Evolutionary conservation across 2,113 vertebrate species (phyloP), one percentile per base, ranked within the genome.

Genomic region (Odobenus rosmarus): DNA sequence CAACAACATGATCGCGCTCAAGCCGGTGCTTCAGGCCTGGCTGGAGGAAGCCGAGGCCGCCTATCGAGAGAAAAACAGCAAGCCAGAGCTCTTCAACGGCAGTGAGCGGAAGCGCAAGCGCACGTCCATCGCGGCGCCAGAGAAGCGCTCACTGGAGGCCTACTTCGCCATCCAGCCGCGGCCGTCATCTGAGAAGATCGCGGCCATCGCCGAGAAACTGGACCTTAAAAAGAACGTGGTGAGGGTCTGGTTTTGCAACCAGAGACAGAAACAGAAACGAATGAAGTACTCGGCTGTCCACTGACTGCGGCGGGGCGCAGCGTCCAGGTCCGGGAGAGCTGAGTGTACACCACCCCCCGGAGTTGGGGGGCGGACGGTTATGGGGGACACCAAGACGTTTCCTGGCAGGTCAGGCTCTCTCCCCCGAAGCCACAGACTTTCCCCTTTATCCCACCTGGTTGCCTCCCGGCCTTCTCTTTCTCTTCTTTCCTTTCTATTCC

Each of bases 221-320:
- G 99, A 99, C 98, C 99, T 99, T 96, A 99, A 99, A 98, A 99
- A 99, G 98, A 99, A 99, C 83, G 99, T 99, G 98, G 99, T 99
- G 98, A 99, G 99, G 81, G 99, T 99, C 97, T 99, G 99, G 99
- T 99, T 99, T 98, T 99, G 99, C 98, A 99, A 99, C 98, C 99
- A 99, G 98, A 98, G 99, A 98, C 99, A 99, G 98, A 99, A 99
- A 98, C 99, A 99, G 98, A 99, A 99, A 98, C 98, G 99, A 98
- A 99, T 99, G 99, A 99, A 99, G 98, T 99, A 99, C 98, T 99
- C 99, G 0, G 99, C 99, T 53, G 99, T 99, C 94, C 99, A 99
- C 98, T 99, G 99, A 99, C 98, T 92, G 95, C 89, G 42, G 89
- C 69, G 53, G 96, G 94, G 95, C 23, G 18, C 80, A 1, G 88